phyloP scores from a whole-genome alignment of 2,113 vertebrate species.

The Indicator indicator region DNA sequence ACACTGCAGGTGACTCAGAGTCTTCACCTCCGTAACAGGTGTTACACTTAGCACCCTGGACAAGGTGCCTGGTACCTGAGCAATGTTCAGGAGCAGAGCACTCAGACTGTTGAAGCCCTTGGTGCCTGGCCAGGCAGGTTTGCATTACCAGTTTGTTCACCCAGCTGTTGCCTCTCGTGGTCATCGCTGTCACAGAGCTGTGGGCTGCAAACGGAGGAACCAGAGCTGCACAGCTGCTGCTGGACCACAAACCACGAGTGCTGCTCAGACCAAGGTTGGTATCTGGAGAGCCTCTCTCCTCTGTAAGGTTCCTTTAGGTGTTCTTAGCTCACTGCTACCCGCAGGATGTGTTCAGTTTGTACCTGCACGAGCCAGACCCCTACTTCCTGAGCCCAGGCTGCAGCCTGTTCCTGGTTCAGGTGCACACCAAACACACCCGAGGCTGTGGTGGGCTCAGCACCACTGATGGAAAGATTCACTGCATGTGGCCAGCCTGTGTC shows the following conservation, averaged over 20 bases:
- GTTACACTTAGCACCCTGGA: background rate
- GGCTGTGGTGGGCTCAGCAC: accelerated
- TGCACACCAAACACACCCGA: accelerated
- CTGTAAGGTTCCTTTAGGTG: background rate
- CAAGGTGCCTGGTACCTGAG: background rate
- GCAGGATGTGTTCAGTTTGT: background rate
- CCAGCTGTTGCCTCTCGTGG: background rate
- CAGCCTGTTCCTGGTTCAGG: accelerated
- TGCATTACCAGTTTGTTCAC: background rate
- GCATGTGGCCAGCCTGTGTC: background rate
- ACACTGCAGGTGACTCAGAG: background rate
- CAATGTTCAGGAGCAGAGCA: constrained; percentile 32
- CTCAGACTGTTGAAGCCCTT: background rate
- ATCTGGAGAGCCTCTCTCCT: background rate
- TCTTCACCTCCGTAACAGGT: constrained; percentile 23
- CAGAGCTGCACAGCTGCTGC: background rate
- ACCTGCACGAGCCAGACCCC: background rate
- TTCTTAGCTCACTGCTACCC: background rate
- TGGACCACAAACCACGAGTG: background rate
- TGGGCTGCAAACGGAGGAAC: background rate
- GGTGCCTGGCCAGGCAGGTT: background rate
- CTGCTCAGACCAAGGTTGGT: constrained; percentile 14
- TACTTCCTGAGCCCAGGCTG: background rate
- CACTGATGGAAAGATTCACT: background rate
- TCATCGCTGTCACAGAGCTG: background rate